Percentiles rank a stretch among this genome's conserved stretches.
Evolutionary conservation across 2,888 invertebrate species (phyloP).

Genomic region (Ischnus inquisitorius): DNA sequence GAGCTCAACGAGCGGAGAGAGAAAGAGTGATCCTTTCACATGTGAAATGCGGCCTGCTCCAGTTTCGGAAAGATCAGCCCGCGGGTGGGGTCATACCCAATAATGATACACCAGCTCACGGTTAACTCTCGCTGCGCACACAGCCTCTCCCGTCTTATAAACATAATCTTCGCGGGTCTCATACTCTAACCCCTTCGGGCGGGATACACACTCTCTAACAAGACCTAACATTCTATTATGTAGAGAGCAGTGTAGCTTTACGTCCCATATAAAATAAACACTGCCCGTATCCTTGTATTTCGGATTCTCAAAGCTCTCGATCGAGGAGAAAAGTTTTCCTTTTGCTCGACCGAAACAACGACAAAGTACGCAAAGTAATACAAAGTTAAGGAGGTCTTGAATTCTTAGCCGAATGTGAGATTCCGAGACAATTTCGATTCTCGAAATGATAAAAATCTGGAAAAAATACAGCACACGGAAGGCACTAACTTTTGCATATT

Average conservation of each 20-base stretch:
- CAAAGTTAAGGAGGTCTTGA: no score
- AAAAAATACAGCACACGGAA: no score
- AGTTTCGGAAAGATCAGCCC: constrained; percentile 82
- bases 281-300: background rate
- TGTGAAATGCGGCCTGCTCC: constrained; percentile 80
- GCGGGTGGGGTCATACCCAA: constrained; percentile 77
- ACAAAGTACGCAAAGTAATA: no score
- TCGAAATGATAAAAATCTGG: no score
- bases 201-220: constrained; percentile 64
- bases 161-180: constrained; percentile 47
- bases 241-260: constrained; percentile 36
- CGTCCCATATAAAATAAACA: background rate
- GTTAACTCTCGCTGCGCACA: constrained; percentile 49
- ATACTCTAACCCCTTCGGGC: constrained; percentile 56
- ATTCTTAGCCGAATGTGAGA: no score
- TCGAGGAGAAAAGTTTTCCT: no score
- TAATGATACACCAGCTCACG: constrained; percentile 65
- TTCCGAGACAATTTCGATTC: no score
- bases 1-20: constrained; percentile 44
- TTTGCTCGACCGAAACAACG: no score
- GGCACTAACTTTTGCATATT: no score
- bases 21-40: constrained; percentile 79
- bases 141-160: constrained; percentile 4
- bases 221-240: constrained; percentile 58
- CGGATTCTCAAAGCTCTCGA: background rate